These are phyloP conservation scores for Leptobrachium ailaonicum DNA, from an alignment of 2,113 vertebrate genomes.

Conservation along the genomic window DNA sequence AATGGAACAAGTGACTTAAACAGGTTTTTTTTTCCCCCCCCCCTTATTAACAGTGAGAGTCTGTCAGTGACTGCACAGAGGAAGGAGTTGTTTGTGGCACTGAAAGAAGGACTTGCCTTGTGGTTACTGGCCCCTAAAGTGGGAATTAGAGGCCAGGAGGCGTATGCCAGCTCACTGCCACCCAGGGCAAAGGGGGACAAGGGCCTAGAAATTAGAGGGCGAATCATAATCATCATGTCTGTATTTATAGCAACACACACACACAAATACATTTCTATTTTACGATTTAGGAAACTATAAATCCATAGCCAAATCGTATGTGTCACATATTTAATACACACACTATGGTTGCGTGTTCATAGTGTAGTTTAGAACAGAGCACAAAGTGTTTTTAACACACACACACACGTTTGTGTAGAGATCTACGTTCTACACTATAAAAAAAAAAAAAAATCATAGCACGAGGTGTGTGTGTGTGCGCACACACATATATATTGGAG, in stretches of 20 bases:
- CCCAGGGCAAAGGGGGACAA: neutral
- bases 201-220: neutral
- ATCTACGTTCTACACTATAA: no score
- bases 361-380: no score
- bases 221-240: neutral
- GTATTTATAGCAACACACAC: neutral
- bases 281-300: no score
- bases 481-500: no score
- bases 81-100: constrained; percentile 3
- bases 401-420: no score
- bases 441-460: no score
- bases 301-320: no score
- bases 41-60: constrained; percentile 26
- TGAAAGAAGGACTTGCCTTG: neutral
- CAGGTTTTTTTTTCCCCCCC: neutral
- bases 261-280: no score
- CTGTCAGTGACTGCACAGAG: constrained; percentile 32
- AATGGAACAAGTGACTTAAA: constrained; percentile 47
- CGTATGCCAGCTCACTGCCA: constrained; percentile 1
- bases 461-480: no score
- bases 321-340: no score
- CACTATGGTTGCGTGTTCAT: no score
- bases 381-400: no score
- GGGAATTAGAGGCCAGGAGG: constrained; percentile 2
- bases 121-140: constrained; percentile 26